Base-by-base conservation (phyloP, 2,888 invertebrate species). In the Erebia aethiops region DNA sequence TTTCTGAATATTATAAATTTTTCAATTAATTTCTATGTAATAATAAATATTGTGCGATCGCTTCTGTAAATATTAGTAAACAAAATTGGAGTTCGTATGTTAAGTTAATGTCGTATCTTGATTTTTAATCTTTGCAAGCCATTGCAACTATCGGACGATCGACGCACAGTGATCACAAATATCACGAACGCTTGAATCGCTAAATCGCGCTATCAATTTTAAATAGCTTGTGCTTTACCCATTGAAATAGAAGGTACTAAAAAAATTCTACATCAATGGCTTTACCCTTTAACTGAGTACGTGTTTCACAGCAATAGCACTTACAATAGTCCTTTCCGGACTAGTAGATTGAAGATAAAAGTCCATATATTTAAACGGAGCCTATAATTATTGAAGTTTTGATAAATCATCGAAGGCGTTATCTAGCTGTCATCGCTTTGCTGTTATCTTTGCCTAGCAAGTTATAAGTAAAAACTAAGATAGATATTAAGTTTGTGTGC, bases 301-400 rank as follows among this genome's bases (percentile, higher is more conserved):
- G 89, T 91, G 90, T 80, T 89, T 78, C 79, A 81, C 80, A 84
- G 85, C 88, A 89, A 91, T 92, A 92, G 81, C 78, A 76, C 81
- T 81, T 78, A 77, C 77, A 26, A 26, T 26, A 2, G 26, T 78
- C 79, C 76, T 79, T 79, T 79, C 79, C 78, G 78, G 73, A 75
- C 76, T 67, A 75, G 74, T 78, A 77, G 81, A 83, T 82, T 77
- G 75, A 75, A 76, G 83, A 84, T 84, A 84, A 82, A 88, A 90
- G 82, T 83, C 81, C 80, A 83, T 81, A 84, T 85, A 88, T 88
- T 89, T 87, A 90, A 85, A 86, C 86, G 77, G 80, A 81, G 78
- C 78, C 83, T 82, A 83, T 89, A 89, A 91, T 92, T 92, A 91
- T 92, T 91, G 90, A 88, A 87, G 84, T 83, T 86, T 85, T 86